These are phyloP conservation scores for Pipistrellus pygmaeus DNA, from an alignment of 2,797 vertebrate species.

Conservation along the genomic window DNA sequence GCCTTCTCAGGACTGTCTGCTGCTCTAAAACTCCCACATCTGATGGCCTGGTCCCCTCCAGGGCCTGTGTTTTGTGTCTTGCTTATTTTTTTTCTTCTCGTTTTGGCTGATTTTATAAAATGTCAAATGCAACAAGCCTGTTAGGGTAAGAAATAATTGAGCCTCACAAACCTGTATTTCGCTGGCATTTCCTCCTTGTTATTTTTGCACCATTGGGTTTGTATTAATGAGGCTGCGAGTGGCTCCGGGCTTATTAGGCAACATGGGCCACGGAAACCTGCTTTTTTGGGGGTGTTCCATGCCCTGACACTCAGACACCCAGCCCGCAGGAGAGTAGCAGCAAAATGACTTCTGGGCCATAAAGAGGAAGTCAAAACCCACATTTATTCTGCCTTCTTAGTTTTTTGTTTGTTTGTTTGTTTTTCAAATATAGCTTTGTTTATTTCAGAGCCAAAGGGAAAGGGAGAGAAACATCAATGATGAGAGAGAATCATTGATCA, in stretches of 20 bases:
- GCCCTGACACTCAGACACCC: not conserved
- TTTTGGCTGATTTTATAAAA: constrained; percentile 61
- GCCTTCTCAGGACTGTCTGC: not conserved
- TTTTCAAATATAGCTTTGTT: too few relatives aligned
- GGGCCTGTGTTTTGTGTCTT: not conserved
- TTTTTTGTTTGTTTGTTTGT: too few relatives aligned
- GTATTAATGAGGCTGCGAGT: constrained; percentile 49
- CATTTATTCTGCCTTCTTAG: not conserved
- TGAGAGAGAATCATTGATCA: too few relatives aligned
- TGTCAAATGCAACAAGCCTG: constrained; percentile 57
- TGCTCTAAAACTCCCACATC: not conserved
- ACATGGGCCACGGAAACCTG: not conserved
- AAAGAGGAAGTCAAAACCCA: constrained; percentile 21
- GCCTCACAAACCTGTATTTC: constrained; percentile 39
- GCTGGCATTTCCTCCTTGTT: constrained; percentile 33
- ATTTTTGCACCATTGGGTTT: constrained; percentile 47
- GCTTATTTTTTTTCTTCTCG: not conserved
- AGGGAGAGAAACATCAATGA: too few relatives aligned
- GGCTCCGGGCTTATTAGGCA: constrained; percentile 28
- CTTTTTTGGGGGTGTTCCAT: not conserved
- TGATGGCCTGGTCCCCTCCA: not conserved
- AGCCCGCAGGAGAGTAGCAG: not conserved
- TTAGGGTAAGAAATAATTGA: constrained; percentile 63
- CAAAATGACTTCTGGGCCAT: not conserved
- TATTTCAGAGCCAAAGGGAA: too few relatives aligned